Evolutionary conservation across 2,113 vertebrate genomes (phyloP).

Genomic region (Rhinopomastus cyanomelas): DNA sequence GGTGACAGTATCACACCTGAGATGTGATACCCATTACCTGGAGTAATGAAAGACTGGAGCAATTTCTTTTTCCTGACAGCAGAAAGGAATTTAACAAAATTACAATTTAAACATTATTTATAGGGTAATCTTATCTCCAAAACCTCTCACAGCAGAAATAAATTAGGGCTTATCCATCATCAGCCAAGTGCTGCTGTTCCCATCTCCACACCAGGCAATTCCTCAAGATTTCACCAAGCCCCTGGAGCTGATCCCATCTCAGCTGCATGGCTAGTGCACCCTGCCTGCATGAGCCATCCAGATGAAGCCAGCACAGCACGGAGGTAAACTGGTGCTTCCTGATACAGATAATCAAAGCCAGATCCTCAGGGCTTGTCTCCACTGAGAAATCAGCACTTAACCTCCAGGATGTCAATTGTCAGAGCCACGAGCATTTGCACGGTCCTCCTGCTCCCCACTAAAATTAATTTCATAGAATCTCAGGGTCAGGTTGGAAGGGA

Average conservation of each 20-base stretch:
- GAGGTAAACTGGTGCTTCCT: not conserved
- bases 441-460: not conserved
- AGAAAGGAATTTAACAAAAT: not conserved
- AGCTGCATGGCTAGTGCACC: not conserved
- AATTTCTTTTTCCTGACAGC: not conserved
- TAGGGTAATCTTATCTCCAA: not conserved
- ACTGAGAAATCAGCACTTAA: not conserved
- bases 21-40: not conserved
- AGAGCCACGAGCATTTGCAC: not conserved
- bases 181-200: not conserved
- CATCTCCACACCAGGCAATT: not conserved
- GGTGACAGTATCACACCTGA: not conserved
- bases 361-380: not conserved
- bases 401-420: not conserved
- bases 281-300: not conserved
- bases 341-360: not conserved
- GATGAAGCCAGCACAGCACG: not conserved
- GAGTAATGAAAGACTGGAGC: not conserved
- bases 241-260: not conserved
- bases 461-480: not conserved
- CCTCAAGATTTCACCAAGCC: not conserved
- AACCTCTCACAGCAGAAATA: not conserved
- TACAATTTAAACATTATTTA: not conserved
- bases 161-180: slow-evolving; percentile 3
- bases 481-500: too few species aligned